Conservation (phyloP, 92 coral and sea anemone species). For the Micromussa lordhowensis region DNA sequence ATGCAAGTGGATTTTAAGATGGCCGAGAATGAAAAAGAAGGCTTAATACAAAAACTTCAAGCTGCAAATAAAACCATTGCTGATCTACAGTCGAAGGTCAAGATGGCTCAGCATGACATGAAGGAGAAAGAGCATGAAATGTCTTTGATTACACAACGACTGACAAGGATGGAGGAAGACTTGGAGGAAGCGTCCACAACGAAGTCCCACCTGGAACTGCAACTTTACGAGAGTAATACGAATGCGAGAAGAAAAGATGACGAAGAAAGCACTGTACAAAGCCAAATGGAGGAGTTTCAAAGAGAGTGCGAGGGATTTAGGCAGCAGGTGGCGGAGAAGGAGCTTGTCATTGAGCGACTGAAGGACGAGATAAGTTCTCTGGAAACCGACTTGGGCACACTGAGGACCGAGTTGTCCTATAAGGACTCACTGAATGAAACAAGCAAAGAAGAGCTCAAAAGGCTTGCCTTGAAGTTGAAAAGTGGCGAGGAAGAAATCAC, state of each 20-base stretch:
- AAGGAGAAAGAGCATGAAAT: slow-evolving; percentile 78
- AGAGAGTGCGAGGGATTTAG: slow-evolving; percentile 76
- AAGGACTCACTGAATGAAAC: slow-evolving; percentile 73
- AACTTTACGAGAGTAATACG: slow-evolving; percentile 62
- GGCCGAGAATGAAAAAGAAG: slow-evolving; percentile 74
- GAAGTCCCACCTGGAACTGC: slow-evolving; percentile 73
- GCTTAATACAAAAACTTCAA: slow-evolving; percentile 61
- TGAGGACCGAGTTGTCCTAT: slow-evolving; percentile 75
- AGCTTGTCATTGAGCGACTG: slow-evolving; percentile 77
- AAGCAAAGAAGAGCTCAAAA: slow-evolving; percentile 77
- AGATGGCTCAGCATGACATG: slow-evolving; percentile 60
- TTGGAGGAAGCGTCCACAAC: slow-evolving; percentile 65
- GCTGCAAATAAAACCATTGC: slow-evolving; percentile 55
- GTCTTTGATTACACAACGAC: slow-evolving; percentile 62
- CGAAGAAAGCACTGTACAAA: slow-evolving; percentile 68
- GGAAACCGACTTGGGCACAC: slow-evolving; percentile 73
- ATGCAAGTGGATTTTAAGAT: slow-evolving; percentile 75
- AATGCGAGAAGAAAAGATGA: slow-evolving; percentile 66
- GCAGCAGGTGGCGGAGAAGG: slow-evolving; percentile 77
- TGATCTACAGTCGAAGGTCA: slow-evolving; percentile 73
- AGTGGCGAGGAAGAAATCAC: slow-evolving; percentile 79
- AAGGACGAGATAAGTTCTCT: slow-evolving; percentile 83
- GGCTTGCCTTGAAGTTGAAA: slow-evolving; percentile 71
- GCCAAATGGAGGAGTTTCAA: slow-evolving; percentile 83
- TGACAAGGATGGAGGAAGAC: slow-evolving; percentile 79